A percentile compares a stretch with the other conserved stretches of the same genome.
Evolutionary conservation across 2,113 vertebrate genomes (phyloP).

Genomic region (Dicaeum eximium): DNA sequence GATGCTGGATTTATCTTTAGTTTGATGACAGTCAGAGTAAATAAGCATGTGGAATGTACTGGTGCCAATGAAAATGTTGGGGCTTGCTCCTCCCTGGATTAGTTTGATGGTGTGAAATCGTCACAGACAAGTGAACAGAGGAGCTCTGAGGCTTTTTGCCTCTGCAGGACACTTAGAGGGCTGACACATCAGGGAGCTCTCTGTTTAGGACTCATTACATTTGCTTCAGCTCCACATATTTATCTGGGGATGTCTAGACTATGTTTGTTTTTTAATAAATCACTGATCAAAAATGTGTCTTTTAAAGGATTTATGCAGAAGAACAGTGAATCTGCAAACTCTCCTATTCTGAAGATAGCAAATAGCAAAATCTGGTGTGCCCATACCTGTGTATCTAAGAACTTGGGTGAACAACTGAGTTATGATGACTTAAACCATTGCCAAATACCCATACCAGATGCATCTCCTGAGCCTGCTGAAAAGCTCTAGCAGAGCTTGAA

Average conservation of each 20-base stretch:
- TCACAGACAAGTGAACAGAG: not conserved
- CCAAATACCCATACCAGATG: not conserved
- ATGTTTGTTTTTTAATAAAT: not conserved
- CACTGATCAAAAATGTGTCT: not conserved
- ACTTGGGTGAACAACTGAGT: not conserved
- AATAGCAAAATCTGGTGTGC: not conserved
- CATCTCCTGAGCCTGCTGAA: not conserved
- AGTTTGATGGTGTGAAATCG: not conserved
- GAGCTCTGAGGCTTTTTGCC: not conserved
- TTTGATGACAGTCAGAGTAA: slow-evolving; percentile 30
- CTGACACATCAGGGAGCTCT: not conserved
- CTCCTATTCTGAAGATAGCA: not conserved
- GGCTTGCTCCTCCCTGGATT: not conserved
- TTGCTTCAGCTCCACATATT: not conserved
- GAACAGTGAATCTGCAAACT: not conserved
- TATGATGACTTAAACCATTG: not conserved
- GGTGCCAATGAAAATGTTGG: not conserved
- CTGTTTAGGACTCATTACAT: not conserved
- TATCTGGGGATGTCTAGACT: not conserved
- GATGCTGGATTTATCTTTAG: slow-evolving; percentile 33
- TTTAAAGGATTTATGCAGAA: not conserved
- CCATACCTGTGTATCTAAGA: not conserved
- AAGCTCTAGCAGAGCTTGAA: not conserved
- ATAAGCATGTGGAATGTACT: not conserved
- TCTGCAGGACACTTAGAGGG: not conserved